Evolutionary conservation across 2,797 vertebrate genomes (phyloP).

Genomic region (Notoglanidium macrostoma): DNA sequence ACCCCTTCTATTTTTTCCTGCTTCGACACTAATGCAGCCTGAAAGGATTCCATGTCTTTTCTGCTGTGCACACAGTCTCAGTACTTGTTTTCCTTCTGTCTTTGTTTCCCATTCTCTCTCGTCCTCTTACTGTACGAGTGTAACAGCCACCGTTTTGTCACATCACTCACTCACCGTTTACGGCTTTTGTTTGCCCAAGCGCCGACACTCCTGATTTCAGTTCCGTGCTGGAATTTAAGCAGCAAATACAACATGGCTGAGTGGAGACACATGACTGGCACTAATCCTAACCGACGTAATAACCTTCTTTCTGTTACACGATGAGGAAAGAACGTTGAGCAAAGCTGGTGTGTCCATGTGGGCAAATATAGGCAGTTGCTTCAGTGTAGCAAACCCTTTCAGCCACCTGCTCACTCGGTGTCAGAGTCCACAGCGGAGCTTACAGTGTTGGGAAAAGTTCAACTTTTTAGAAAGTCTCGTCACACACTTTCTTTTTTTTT

Average conservation of each 20-base stretch:
- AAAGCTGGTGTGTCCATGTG: neutral
- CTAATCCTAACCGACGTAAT: constrained; percentile 32
- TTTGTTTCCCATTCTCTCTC: neutral
- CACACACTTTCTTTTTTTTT: neutral
- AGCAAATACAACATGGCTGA: neutral
- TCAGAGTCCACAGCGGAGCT: neutral
- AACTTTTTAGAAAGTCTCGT: neutral
- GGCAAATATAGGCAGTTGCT: neutral
- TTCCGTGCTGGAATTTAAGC: neutral
- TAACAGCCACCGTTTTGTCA: constrained; percentile 35
- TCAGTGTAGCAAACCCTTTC: neutral
- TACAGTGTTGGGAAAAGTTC: neutral
- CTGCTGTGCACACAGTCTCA: constrained; percentile 56
- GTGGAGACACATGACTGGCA: constrained; percentile 19
- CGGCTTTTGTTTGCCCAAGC: neutral
- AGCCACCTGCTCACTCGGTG: neutral
- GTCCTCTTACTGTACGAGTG: neutral
- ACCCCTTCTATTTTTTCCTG: neutral
- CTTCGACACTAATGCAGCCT: neutral
- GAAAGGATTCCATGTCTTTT: constrained; percentile 62
- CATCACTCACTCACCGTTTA: constrained; percentile 20
- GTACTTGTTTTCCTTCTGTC: constrained; percentile 24
- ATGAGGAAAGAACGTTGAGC: neutral
- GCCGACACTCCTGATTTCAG: neutral
- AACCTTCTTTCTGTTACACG: neutral